These are phyloP conservation scores for Ptilorrhoa leucosticta DNA, from an alignment of 2,113 vertebrate species.

Conservation along the genomic window DNA sequence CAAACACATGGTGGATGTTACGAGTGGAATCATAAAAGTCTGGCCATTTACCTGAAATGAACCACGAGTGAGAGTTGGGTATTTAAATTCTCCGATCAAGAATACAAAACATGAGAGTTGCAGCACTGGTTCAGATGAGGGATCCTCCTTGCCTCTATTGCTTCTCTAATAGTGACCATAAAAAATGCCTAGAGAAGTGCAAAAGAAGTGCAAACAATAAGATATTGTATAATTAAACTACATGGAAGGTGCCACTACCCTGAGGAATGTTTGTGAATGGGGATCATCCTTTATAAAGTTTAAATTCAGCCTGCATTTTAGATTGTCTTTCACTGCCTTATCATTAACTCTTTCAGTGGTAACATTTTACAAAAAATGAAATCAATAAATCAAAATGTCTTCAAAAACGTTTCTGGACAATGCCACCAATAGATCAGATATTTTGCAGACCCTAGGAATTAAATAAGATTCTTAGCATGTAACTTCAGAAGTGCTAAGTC, in stretches of 20 bases:
- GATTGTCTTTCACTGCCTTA: neutral
- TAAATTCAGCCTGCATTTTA: neutral
- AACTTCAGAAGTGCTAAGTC: neutral
- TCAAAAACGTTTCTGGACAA: neutral
- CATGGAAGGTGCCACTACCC: neutral
- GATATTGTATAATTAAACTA: neutral
- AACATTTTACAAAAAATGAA: neutral
- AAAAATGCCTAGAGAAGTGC: neutral
- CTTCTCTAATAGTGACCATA: neutral
- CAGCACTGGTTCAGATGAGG: neutral
- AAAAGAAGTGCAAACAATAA: neutral
- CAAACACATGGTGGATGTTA: neutral
- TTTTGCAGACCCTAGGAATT: neutral
- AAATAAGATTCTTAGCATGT: neutral
- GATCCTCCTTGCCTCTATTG: neutral
- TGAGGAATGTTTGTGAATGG: neutral
- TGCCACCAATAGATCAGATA: neutral
- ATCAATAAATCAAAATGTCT: neutral
- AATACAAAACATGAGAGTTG: neutral
- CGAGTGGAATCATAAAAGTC: neutral
- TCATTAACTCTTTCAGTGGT: neutral
- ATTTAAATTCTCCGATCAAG: neutral
- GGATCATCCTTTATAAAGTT: accelerated
- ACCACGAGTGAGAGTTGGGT: neutral
- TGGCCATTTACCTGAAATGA: neutral